phyloP scores from a whole-genome alignment of 2,113 vertebrate species.

The Carollia perspicillata region DNA sequence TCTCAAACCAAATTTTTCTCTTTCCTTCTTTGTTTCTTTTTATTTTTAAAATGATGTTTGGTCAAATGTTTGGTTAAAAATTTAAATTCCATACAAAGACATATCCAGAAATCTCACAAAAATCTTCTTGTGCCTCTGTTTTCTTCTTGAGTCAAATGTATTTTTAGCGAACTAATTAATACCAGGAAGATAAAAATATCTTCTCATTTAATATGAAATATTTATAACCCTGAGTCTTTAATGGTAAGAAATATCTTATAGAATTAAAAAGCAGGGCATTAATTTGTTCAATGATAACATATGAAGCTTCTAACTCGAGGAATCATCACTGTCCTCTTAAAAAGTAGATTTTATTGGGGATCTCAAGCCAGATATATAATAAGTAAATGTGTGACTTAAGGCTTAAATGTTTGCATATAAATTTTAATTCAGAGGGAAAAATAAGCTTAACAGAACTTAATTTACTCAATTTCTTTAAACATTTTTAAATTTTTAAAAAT shows the following conservation, averaged over 20 bases:
- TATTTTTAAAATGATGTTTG: not conserved
- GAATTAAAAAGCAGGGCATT: slow-evolving; percentile 13
- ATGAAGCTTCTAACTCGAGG: not conserved
- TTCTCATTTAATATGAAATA: slow-evolving; percentile 53
- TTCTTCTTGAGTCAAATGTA: not conserved
- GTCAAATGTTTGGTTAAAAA: not conserved
- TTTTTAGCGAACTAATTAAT: slow-evolving; percentile 54
- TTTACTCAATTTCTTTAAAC: not conserved
- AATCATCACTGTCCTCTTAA: not conserved
- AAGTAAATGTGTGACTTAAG: not conserved
- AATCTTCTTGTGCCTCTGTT: not conserved
- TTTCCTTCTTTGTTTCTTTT: not conserved
- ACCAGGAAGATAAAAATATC: slow-evolving; percentile 26
- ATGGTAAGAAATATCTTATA: slow-evolving; percentile 15
- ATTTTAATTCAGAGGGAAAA: not conserved
- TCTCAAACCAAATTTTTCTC: not conserved
- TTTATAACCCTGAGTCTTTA: slow-evolving; percentile 28
- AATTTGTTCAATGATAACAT: slow-evolving; percentile 22
- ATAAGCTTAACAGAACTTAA: not conserved
- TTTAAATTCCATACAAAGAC: not conserved
- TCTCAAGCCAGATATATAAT: not conserved
- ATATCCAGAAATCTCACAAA: not conserved
- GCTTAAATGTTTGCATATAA: not conserved
- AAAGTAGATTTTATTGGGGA: not conserved
- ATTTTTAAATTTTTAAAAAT: not conserved